Percentiles rank a stretch among this genome's conserved stretches.
Conservation (phyloP, 2,113 vertebrate species). For the crab-eating macaque (Macaca fascicularis) region T2T-MFA8v1.1 NC_088391.1:63620501-63621000, state of each 20-base stretch:
- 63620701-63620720: constrained; percentile 37
- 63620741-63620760: constrained; percentile 43
- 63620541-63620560: constrained; percentile 1
- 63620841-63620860: neutral
- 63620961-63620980: neutral
- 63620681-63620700: constrained; percentile 46
- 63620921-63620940: neutral
- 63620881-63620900: neutral
- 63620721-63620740: constrained; percentile 52
- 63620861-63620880: neutral
- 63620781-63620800: neutral
- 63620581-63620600: constrained; percentile 44
- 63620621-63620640: constrained; percentile 59
- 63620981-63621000: neutral
- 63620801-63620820: neutral
- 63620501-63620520: neutral
- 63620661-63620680: constrained; percentile 64
- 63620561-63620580: constrained; percentile 34
- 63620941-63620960: neutral
- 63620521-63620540: neutral
- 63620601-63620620: constrained; percentile 52
- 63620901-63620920: neutral
- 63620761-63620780: constrained; percentile 52
- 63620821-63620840: neutral
- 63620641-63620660: constrained; percentile 40